phyloP scores from a whole-genome alignment of 2,113 vertebrate genomes.

The Nothocercus julius region DNA sequence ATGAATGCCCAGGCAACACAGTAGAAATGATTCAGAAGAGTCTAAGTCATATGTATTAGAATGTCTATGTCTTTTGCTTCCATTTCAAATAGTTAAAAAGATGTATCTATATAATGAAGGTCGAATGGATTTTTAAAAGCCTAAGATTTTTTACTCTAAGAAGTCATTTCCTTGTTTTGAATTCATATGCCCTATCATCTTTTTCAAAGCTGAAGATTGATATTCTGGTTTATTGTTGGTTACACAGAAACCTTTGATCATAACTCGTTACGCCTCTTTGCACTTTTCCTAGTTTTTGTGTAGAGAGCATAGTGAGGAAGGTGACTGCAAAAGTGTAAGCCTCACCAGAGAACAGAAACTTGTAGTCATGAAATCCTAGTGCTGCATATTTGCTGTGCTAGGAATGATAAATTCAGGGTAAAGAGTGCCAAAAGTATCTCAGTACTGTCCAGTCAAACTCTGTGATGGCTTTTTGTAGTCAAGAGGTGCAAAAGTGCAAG shows the following conservation, averaged over 20 bases:
- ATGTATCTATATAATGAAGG: background rate
- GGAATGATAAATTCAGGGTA: background rate
- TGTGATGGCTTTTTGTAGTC: background rate
- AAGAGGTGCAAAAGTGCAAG: background rate
- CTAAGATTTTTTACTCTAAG: background rate
- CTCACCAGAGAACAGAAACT: background rate
- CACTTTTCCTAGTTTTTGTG: accelerated
- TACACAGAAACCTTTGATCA: background rate
- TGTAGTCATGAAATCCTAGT: background rate
- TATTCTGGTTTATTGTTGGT: background rate
- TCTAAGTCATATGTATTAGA: background rate
- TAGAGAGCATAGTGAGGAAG: background rate
- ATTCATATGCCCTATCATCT: background rate
- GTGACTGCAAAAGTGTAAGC: background rate
- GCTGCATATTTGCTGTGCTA: background rate
- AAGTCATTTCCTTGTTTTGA: background rate
- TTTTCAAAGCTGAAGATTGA: background rate
- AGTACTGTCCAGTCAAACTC: background rate
- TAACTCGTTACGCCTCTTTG: background rate
- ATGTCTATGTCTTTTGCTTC: background rate
- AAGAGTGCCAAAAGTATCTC: background rate
- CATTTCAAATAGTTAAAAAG: background rate
- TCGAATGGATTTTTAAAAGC: background rate
- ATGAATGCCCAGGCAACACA: background rate
- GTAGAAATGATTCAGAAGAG: background rate